Percentiles rank a stretch among this genome's conserved stretches.
phyloP scores from a whole-genome alignment of 2,113 vertebrate genomes.

The Rhinopomastus cyanomelas region DNA sequence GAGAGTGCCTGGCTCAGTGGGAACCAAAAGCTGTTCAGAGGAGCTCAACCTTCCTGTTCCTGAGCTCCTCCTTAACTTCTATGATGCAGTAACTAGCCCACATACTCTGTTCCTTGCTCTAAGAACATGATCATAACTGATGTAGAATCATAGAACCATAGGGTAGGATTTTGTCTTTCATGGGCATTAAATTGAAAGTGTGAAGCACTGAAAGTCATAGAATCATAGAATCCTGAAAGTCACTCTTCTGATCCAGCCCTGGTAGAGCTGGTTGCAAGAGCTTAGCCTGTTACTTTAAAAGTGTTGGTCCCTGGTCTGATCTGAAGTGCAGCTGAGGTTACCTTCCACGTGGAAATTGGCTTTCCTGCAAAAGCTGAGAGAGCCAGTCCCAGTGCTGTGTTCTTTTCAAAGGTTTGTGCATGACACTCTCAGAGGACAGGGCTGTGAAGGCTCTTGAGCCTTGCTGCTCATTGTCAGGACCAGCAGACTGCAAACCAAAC shows the following conservation, averaged over 20 bases:
- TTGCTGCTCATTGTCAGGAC: background rate
- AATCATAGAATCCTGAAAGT: background rate
- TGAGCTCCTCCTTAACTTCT: background rate
- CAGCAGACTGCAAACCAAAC: background rate
- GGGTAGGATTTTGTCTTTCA: background rate
- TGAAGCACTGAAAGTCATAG: background rate
- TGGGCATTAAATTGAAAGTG: background rate
- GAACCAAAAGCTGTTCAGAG: background rate
- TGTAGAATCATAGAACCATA: accelerated
- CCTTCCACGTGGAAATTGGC: background rate
- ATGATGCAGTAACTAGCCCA: background rate
- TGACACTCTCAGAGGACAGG: background rate
- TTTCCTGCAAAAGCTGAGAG: background rate
- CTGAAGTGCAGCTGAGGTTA: background rate
- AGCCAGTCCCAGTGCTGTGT: background rate
- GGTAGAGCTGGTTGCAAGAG: background rate
- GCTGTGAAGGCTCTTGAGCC: background rate
- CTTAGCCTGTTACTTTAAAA: background rate
- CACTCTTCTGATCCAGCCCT: background rate
- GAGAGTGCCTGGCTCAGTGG: background rate
- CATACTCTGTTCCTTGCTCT: background rate
- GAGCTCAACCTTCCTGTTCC: background rate
- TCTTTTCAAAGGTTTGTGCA: background rate
- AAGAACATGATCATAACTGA: background rate
- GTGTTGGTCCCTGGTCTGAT: background rate